These are phyloP conservation scores for Melieria omissa DNA, from an alignment of 2,888 invertebrate genomes.

Conservation along the genomic window DNA sequence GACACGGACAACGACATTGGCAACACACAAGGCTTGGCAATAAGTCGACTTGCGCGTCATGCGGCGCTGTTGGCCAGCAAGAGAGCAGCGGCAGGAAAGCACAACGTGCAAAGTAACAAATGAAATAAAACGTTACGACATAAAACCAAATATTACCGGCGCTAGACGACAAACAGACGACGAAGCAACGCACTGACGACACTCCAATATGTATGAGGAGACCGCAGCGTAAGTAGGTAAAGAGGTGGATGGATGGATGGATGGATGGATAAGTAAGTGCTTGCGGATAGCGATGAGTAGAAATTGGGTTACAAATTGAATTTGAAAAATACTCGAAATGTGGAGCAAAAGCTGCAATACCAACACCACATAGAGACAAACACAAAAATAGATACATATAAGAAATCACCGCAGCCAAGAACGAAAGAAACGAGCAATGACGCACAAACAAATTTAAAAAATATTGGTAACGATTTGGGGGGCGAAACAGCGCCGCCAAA, in stretches of 20 bases:
- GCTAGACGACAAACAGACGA: slow-evolving; percentile 21
- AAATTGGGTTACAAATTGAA: slow-evolving; percentile 1
- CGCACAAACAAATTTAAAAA: not conserved
- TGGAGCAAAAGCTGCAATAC: not conserved
- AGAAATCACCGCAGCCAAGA: not conserved
- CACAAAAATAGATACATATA: not conserved
- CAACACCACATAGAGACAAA: not conserved
- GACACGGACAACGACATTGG: not conserved
- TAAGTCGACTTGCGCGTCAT: too few species aligned
- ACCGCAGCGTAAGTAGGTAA: not conserved
- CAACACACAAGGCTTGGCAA: not conserved
- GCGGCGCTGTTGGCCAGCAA: not conserved
- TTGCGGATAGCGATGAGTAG: not conserved
- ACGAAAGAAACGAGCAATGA: not conserved
- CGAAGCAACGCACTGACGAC: not conserved
- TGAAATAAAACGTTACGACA: slow-evolving; percentile 1
- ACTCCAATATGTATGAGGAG: not conserved
- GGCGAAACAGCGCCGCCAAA: too few species aligned
- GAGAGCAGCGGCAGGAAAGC: not conserved
- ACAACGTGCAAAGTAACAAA: not conserved
- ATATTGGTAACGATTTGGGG: not conserved
- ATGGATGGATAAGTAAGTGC: not conserved
- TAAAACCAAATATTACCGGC: slow-evolving; percentile 4
- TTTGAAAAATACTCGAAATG: not conserved
- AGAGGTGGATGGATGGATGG: not conserved